Evolutionary conservation across 2,113 vertebrate species (phyloP), one percentile per base, ranked within the genome.

Genomic region (Cheirogaleus medius): DNA sequence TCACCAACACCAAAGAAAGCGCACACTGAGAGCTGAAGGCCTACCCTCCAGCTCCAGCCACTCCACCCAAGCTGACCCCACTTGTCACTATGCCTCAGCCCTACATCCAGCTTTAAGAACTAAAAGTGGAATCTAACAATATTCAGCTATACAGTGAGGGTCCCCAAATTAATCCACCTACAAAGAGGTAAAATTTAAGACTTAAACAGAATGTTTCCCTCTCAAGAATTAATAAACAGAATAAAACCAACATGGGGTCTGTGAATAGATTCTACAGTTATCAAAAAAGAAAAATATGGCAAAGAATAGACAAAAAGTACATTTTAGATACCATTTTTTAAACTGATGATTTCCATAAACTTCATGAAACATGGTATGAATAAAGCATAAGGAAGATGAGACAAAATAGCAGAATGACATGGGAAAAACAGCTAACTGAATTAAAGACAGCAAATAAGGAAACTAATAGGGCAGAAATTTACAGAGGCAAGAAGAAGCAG

Each of bases 391-490:
- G 58, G 34, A 88, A 82, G 32, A 83, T 49, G 34, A 92, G 21
- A 78, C n/a, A 90, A 92, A 89, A 89, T 4, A 69, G 58, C 8
- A 71, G 52, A 91, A 71, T 76, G 23, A 87, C 58, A 68, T 56
- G 9, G 32, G 37, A 64, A 66, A 96, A 88, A 69, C 20, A 60
- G 58, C 47, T 2, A 7, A 34, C 32, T 86, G n/a, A 93, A 63
- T 71, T 81, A 32, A 78, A 58, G 32, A 69, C 0, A 93, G 49
- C 32, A 71, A 32, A 18, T 32, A 54, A 73, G 52, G 15, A 80
- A 92, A 89, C 18, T 84, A 94, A 44, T 6, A 63, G 14, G 82
- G 44, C 27, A 91, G 63, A 92, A 76, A 74, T 95, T 84, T 80
- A 92, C 54, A 78, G 18, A 92, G 76, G 54, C 8, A 3, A 10